phyloP scores from a whole-genome alignment of 2,113 vertebrate species.

The Tragelaphus imberbis region DNA sequence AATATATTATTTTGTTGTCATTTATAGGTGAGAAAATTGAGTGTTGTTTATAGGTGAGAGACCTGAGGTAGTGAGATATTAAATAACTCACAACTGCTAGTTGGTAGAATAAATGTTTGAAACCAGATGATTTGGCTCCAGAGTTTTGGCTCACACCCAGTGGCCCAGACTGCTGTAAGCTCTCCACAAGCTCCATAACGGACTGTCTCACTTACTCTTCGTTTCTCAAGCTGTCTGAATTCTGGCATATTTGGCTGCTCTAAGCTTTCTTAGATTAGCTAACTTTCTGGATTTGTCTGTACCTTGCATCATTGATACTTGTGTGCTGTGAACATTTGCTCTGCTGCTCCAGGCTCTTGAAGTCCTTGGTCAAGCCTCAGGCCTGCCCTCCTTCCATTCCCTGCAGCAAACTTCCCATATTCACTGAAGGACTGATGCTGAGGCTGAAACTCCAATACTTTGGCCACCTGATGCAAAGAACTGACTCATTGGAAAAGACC shows the following conservation, averaged over 20 bases:
- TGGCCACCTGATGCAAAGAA: background rate
- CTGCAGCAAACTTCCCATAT: background rate
- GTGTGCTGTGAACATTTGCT: background rate
- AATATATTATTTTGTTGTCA: background rate
- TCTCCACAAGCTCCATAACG: background rate
- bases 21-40: background rate
- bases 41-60: background rate
- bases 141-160: background rate
- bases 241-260: background rate
- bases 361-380: background rate
- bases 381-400: background rate
- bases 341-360: background rate
- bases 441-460: background rate
- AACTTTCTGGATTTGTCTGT: background rate
- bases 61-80: background rate
- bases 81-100: background rate
- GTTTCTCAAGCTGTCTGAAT: background rate
- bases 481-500: background rate
- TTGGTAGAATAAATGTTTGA: background rate
- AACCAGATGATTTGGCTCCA: background rate
- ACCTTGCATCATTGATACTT: background rate
- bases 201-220: background rate
- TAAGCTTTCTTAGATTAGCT: background rate
- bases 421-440: background rate
- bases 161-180: background rate